Conservation (phyloP, 2,888 invertebrate genomes). For the Dicranocentrus wangi region DNA sequence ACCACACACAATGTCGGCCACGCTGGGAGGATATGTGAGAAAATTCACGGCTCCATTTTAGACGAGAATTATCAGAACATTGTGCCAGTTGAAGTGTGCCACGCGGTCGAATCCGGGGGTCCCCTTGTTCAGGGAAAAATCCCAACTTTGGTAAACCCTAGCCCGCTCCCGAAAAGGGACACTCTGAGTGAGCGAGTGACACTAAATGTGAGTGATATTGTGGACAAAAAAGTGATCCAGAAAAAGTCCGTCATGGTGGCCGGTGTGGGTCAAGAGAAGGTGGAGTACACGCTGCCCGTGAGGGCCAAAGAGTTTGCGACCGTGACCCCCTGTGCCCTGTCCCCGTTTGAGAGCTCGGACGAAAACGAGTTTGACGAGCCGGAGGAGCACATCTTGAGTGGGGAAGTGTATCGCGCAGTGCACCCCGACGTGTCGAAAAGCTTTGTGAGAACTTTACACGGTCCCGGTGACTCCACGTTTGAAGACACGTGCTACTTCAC, state of each 20-base stretch:
- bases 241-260: slow-evolving; percentile 25
- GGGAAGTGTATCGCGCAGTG: slow-evolving; percentile 18
- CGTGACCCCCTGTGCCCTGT: not conserved
- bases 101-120: slow-evolving; percentile 5
- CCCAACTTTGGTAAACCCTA: slow-evolving; percentile 63
- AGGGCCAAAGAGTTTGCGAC: slow-evolving; percentile 46
- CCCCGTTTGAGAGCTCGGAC: slow-evolving; percentile 57
- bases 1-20: slow-evolving; percentile 66
- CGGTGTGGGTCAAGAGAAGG: slow-evolving; percentile 27
- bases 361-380: slow-evolving; percentile 62
- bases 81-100: slow-evolving; percentile 49
- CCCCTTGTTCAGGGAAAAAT: slow-evolving; percentile 50
- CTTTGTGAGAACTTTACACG: slow-evolving; percentile 1
- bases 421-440: slow-evolving; percentile 24
- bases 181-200: slow-evolving; percentile 37
- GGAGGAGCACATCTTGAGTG: slow-evolving; percentile 8
- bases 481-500: slow-evolving; percentile 52
- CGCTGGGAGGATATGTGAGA: slow-evolving; percentile 67
- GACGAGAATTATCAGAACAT: slow-evolving; percentile 35
- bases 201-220: not conserved
- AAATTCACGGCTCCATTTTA: slow-evolving; percentile 59
- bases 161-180: not conserved
- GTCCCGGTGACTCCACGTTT: not conserved
- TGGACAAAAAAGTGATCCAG: not conserved
- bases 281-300: slow-evolving; percentile 41